Evolutionary conservation across 1,140 invertebrate genomes (phyloP).

Genomic region (Leptinotarsa undecemlineata): DNA sequence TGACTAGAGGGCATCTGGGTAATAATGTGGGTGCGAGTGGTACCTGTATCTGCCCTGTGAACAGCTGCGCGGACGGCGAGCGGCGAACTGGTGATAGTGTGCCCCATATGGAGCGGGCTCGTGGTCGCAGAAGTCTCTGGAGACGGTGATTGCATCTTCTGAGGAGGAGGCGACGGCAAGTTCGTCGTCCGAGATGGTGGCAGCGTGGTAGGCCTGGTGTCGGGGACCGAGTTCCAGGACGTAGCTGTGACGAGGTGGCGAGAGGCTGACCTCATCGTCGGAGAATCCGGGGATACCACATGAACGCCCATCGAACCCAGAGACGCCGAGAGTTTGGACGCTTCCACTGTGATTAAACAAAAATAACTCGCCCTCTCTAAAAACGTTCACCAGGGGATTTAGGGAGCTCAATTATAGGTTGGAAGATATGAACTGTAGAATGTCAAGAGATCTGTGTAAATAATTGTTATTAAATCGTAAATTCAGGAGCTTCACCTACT

Average conservation of each 20-base stretch:
- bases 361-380: slow-evolving; percentile 4
- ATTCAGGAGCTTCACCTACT: too few relatives aligned
- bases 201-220: slow-evolving; percentile 50
- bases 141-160: slow-evolving; percentile 54
- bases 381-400: too few relatives aligned
- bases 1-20: slow-evolving; percentile 55
- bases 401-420: too few relatives aligned
- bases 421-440: too few relatives aligned
- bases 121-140: slow-evolving; percentile 53
- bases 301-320: slow-evolving; percentile 53
- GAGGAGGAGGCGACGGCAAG: slow-evolving; percentile 56
- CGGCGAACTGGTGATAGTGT: slow-evolving; percentile 42
- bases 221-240: slow-evolving; percentile 54
- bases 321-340: slow-evolving; percentile 55
- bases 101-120: slow-evolving; percentile 45
- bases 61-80: slow-evolving; percentile 55
- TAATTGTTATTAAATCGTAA: too few relatives aligned
- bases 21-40: slow-evolving; percentile 48
- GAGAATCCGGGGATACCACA: slow-evolving; percentile 50
- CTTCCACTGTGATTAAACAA: slow-evolving; percentile 49
- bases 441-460: too few relatives aligned
- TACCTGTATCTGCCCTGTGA: slow-evolving; percentile 56
- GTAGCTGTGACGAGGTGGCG: slow-evolving; percentile 55
- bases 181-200: slow-evolving; percentile 51
- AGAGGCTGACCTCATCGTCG: slow-evolving; percentile 56